Base-by-base conservation (phyloP, 1,140 invertebrate species). In the Solenopsis fugax region DNA sequence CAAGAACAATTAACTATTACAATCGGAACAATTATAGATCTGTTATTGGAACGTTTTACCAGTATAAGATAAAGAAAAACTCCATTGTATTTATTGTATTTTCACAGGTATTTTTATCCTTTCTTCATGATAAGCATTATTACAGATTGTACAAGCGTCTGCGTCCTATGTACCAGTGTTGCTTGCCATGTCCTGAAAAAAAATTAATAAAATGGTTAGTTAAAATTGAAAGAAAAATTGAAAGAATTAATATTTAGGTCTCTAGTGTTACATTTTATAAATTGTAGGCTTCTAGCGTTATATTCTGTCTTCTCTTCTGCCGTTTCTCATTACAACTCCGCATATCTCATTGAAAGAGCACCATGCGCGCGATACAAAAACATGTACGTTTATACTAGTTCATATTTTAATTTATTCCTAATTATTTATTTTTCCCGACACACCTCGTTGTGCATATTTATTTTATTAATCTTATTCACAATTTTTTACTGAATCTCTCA, bases 1-100 rank as follows among this genome's bases (percentile, higher is more conserved):
- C 82, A 88, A 24, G 71, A 86, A 65, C 75, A 50, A 16, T 73
- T 88, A 52, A 84, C 50, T 10, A 52, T 85, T 9, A 88, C 67
- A 5, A 62, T 86, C 45, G 80, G 78, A 64, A 78, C 85, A 29
- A 18, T 88, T 64, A 56, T 72, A 34, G 67, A 71, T 64, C 41
- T 88, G 2, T 80, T 75, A 12, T 18, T 88, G 48, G 21, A 62
- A 78, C 24, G 18, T 56, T 88, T 88, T 50, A 18, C 67, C 10
- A 85, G 50, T 29, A 75, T 85, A 78, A 85, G 65, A 34, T 9
- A 5, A 29, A 60, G 29, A 24, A 60, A 29, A 21, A 65, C 21
- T 12, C 9, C 24, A 50, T 72, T 72, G 7, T 50, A 18, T 52
- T 21, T 72, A 6, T 50, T 52, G 24, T 56, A 34, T 72, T 34